Conservation (phyloP, 2,797 vertebrate species). For the Masticophis lateralis region DNA sequence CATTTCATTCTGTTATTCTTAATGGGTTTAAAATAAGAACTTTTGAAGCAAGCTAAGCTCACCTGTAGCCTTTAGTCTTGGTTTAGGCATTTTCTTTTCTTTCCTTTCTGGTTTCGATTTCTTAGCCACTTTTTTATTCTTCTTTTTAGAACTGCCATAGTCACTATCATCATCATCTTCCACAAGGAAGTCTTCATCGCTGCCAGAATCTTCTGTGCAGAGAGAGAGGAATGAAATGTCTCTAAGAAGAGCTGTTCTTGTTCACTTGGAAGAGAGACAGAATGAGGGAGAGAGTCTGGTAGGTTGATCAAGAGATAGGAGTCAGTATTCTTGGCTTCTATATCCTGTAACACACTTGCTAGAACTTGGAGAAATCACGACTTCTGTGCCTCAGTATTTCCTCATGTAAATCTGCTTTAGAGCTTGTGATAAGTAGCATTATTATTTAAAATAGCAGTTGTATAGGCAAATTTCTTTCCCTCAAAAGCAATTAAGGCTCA, state of each 20-base stretch:
- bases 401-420: conserved; percentile 12
- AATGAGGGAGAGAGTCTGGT: conserved; percentile 1
- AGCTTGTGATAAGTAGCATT: conserved; percentile 11
- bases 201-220: conserved; percentile 81
- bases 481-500: conserved; percentile 13
- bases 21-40: neutral
- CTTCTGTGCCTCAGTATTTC: conserved; percentile 9
- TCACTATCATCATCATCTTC: conserved; percentile 98
- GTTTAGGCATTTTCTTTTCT: conserved; percentile 98
- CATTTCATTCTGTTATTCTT: conserved; percentile 9
- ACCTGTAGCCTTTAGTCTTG: conserved; percentile 99
- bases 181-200: conserved; percentile 96
- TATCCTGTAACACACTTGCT: conserved; percentile 1
- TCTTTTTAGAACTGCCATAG: conserved; percentile 97
- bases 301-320: conserved; percentile 13
- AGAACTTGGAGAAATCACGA: neutral
- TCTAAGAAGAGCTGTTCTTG: conserved; percentile 45
- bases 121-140: conserved; percentile 91
- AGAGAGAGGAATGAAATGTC: conserved; percentile 58
- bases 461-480: conserved; percentile 18
- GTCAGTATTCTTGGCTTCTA: neutral
- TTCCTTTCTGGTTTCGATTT: conserved; percentile 91
- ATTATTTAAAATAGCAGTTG: conserved; percentile 10
- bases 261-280: conserved; percentile 2
- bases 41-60: conserved; percentile 44